These are phyloP conservation scores for Sapayoa aenigma DNA, from an alignment of 2,113 vertebrate genomes.

Conservation along the genomic window DNA sequence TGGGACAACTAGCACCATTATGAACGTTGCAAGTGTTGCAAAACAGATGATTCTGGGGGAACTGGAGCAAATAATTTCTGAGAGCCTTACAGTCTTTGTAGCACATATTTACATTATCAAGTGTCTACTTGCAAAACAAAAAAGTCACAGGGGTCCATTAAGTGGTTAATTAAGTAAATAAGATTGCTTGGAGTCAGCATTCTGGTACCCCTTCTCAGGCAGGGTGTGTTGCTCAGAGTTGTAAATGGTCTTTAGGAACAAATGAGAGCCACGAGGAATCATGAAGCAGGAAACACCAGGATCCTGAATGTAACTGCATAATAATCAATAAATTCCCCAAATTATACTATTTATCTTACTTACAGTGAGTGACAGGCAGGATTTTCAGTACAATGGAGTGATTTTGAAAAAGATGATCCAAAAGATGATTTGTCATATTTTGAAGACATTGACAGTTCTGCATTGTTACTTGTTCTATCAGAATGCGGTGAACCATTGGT, in stretches of 20 bases:
- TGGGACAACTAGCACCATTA: background rate
- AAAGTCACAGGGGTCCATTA: background rate
- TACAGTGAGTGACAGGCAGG: background rate
- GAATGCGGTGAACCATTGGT: background rate
- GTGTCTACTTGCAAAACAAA: background rate
- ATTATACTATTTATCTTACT: background rate
- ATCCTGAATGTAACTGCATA: background rate
- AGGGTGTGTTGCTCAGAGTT: background rate
- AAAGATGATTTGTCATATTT: background rate
- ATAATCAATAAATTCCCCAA: background rate
- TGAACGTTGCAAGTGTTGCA: background rate
- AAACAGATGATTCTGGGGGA: background rate
- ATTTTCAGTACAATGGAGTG: background rate
- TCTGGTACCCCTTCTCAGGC: background rate
- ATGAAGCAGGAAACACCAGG: background rate
- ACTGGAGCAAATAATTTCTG: background rate
- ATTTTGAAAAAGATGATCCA: background rate
- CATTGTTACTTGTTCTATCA: background rate
- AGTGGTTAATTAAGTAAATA: background rate
- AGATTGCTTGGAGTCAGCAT: background rate
- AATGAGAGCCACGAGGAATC: background rate
- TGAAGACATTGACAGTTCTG: background rate
- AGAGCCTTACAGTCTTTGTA: background rate
- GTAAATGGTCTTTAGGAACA: background rate
- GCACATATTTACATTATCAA: background rate